Conservation (phyloP, 2,888 invertebrate genomes). For the Epistrophe eligans region DNA sequence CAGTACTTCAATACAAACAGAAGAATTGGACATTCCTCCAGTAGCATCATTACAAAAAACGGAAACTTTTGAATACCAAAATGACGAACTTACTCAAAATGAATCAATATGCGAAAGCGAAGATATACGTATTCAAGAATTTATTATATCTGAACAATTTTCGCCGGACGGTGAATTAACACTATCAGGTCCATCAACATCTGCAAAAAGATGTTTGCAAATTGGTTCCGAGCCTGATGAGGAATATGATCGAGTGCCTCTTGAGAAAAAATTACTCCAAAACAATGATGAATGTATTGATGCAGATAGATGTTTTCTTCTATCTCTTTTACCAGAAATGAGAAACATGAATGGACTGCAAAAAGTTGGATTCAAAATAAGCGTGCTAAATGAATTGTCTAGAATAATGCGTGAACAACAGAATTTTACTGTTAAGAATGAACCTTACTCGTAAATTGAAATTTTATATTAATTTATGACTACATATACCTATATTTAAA, state of each 20-base stretch:
- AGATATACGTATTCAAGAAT: neutral
- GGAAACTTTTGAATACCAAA: neutral
- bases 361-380: conserved; percentile 44
- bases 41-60: neutral
- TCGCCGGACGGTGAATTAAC: neutral
- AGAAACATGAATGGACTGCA: conserved; percentile 20
- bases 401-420: neutral
- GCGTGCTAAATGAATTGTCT: conserved; percentile 15
- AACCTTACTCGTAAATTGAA: conserved; percentile 13
- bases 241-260: neutral
- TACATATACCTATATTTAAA: neutral
- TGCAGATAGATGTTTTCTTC: conserved; percentile 44
- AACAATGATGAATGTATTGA: conserved; percentile 11
- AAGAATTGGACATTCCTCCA: neutral
- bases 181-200: neutral
- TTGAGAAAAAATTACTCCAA: neutral
- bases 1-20: neutral
- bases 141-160: neutral
- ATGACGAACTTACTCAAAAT: neutral
- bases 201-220: neutral
- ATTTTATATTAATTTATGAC: conserved; percentile 6
- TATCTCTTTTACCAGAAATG: conserved; percentile 47
- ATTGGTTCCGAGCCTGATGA: neutral
- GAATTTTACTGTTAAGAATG: neutral
- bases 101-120: neutral